phyloP scores from a whole-genome alignment of 2,888 invertebrate species.

The Orthosia incerta region DNA sequence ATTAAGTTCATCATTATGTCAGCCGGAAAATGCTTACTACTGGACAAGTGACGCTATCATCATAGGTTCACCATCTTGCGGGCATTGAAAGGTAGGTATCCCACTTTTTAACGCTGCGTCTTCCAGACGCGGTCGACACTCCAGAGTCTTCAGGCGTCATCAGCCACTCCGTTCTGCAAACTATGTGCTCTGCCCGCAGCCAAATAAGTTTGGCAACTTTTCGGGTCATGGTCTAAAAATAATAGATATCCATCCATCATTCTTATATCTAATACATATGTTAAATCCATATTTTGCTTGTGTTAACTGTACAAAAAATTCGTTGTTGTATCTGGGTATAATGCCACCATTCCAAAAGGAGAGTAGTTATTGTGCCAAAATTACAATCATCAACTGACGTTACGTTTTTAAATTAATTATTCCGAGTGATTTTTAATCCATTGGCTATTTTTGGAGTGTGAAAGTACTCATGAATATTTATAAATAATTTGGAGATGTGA shows the following conservation, averaged over 20 bases:
- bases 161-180: not conserved
- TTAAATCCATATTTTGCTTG: not conserved
- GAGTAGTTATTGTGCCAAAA: no score
- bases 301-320: not conserved
- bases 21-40: no score
- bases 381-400: no score
- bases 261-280: no score
- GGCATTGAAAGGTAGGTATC: no score
- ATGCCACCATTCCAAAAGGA: no score
- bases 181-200: not conserved
- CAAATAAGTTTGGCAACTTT: not conserved
- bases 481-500: not conserved
- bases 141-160: no score
- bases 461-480: not conserved
- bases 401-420: no score
- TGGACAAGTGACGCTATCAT: no score
- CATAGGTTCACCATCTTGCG: not conserved
- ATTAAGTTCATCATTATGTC: no score
- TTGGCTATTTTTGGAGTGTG: constrained; percentile 1
- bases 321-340: not conserved
- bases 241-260: no score
- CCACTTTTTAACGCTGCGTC: not conserved
- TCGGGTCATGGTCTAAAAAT: no score
- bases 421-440: not conserved
- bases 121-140: not conserved